These are phyloP conservation scores for Cyclophora punctaria DNA, from an alignment of 2,888 invertebrate species.

Conservation along the genomic window DNA sequence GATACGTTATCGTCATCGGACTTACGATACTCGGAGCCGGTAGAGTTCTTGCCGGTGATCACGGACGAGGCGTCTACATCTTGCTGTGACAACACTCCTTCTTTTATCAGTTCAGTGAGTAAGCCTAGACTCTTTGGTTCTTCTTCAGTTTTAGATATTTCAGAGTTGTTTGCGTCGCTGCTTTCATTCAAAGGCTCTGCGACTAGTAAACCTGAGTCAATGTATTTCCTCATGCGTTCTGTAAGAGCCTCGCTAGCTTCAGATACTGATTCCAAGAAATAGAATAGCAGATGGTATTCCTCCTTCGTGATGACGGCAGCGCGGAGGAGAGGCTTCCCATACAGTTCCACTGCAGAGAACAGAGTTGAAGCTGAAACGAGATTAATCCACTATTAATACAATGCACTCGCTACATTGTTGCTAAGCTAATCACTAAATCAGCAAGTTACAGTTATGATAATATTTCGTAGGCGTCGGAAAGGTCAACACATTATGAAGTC, in stretches of 20 bases:
- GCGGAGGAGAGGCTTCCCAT: constrained; percentile 75
- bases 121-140: constrained; percentile 49
- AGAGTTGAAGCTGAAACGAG: constrained; percentile 69
- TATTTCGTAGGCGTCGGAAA: constrained; percentile 36
- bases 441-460: constrained; percentile 23
- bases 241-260: constrained; percentile 65
- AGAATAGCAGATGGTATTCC: constrained; percentile 72
- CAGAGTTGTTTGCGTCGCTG: constrained; percentile 29
- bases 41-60: constrained; percentile 23
- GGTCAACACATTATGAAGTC: constrained; percentile 34
- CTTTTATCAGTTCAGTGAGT: constrained; percentile 59
- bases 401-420: background rate
- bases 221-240: constrained; percentile 66
- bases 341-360: constrained; percentile 77
- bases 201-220: constrained; percentile 64
- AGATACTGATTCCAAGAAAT: constrained; percentile 67
- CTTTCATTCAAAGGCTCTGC: constrained; percentile 38
- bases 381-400: background rate
- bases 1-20: constrained; percentile 53
- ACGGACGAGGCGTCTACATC: constrained; percentile 62
- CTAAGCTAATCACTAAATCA: background rate
- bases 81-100: constrained; percentile 61
- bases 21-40: constrained; percentile 46
- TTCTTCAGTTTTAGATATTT: constrained; percentile 34
- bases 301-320: constrained; percentile 68